These are phyloP conservation scores for Pentalonia nigronervosa DNA, from an alignment of 1,140 invertebrate species.

Conservation along the genomic window DNA sequence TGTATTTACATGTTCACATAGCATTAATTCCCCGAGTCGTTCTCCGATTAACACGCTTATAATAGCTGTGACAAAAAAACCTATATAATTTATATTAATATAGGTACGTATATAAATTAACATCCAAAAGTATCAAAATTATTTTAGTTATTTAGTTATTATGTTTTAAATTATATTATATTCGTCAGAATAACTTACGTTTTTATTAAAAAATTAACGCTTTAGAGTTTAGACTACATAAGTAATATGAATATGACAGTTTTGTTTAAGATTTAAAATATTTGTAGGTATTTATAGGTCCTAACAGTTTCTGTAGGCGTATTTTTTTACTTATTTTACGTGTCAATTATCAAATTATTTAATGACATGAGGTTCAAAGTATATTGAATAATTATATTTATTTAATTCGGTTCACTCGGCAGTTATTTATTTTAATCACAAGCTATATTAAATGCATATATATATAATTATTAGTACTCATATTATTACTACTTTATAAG, in stretches of 20 bases:
- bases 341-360: neutral
- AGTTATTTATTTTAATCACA: neutral
- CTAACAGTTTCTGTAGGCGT: neutral
- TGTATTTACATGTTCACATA: neutral
- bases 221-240: neutral
- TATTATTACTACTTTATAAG: too few species aligned
- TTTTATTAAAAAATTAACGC: neutral
- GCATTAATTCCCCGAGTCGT: too few species aligned
- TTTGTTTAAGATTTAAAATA: neutral
- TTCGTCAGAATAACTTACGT: neutral
- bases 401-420: neutral
- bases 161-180: neutral
- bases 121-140: neutral
- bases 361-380: neutral
- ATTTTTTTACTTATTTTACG: neutral
- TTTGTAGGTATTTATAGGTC: neutral
- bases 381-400: neutral
- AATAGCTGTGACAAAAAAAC: neutral
- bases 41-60: neutral
- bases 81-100: too few species aligned
- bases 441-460: neutral
- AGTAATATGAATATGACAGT: neutral
- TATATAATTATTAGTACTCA: neutral
- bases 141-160: neutral
- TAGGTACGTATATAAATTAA: neutral